Evolutionary conservation across 2,113 vertebrate genomes (phyloP).

Genomic region (Gallinago paraguaiae): DNA sequence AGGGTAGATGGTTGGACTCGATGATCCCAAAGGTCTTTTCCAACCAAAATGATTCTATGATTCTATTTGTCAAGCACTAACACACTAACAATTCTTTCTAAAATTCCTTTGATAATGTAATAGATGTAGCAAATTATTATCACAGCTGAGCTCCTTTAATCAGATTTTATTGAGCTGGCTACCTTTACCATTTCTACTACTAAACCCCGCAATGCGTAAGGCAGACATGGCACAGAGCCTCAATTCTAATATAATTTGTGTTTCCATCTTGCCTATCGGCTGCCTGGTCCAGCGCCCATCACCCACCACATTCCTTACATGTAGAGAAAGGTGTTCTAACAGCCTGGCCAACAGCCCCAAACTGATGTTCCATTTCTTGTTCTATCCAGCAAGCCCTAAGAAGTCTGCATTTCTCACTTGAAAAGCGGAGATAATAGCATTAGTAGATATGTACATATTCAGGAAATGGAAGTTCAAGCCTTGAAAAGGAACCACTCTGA

Average conservation of each 20-base stretch:
- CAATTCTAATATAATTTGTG: background rate
- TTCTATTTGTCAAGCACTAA: background rate
- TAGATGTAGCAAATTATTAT: background rate
- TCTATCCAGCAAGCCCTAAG: background rate
- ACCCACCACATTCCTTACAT: rapidly evolving
- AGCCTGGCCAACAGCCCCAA: background rate
- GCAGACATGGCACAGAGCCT: background rate
- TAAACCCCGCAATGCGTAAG: background rate
- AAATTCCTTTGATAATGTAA: background rate
- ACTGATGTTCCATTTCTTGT: background rate
- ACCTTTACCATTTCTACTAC: background rate
- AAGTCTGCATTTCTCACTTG: background rate
- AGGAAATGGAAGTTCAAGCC: background rate
- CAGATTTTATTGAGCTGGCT: background rate
- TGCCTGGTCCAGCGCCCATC: background rate
- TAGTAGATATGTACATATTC: background rate
- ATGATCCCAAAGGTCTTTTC: too few species aligned
- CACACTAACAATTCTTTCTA: background rate
- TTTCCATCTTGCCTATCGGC: background rate
- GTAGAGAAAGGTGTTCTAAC: background rate
- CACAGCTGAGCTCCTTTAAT: background rate
- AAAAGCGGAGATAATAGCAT: background rate
- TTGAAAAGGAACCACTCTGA: background rate
- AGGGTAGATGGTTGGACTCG: too few species aligned
- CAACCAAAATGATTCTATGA: too few species aligned